Evolutionary conservation across 2,888 invertebrate genomes (phyloP), one percentile per base, ranked within the genome.

Genomic region (Drosophila leonis): DNA sequence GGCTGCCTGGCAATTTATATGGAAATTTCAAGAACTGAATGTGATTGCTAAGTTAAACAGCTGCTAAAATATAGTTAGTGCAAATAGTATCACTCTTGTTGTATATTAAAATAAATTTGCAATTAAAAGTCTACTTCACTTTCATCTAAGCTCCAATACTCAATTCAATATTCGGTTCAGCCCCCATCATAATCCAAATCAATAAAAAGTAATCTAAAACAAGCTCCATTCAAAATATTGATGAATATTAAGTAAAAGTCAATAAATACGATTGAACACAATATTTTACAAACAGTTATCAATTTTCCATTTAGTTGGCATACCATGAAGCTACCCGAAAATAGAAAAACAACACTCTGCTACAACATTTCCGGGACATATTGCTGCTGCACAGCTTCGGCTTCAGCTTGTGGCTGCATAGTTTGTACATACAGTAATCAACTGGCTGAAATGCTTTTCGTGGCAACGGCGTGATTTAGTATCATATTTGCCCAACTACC

Each of bases 401-500:
- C 24, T 15, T 52, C 44, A 27, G 35, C 51, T 62, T 48, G 37
- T 39, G 46, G 42, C 20, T 35, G 15, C 39, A 59, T 49, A 48
- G 42, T 57, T 72, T 49, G 51, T 48, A 20, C 35, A 37, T 51
- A 18, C 39, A 31, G 37, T 57, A 63, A 64, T 64, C 52, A 72
- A 61, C 60, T 62, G 13, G 13, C 18, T 46, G 31, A 65, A 51
- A 65, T 77, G 31, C 49, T 67, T 72, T 52, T 35, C 33, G 20
- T 49, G 44, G 49, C 41, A 67, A 42, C 35, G 57, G 20, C 48
- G 41, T 68, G 78, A 66, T 79, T 79, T 66, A 75, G 72, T 78
- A 75, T 75, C 72, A 62, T 72, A 75, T 69, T 71, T 66, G 52
- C 60, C 61, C 71, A 57, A 46, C 68, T 67, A 56, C 51, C 55